phyloP scores from a whole-genome alignment of 2,797 vertebrate species.

The Simalia tracyae region DNA sequence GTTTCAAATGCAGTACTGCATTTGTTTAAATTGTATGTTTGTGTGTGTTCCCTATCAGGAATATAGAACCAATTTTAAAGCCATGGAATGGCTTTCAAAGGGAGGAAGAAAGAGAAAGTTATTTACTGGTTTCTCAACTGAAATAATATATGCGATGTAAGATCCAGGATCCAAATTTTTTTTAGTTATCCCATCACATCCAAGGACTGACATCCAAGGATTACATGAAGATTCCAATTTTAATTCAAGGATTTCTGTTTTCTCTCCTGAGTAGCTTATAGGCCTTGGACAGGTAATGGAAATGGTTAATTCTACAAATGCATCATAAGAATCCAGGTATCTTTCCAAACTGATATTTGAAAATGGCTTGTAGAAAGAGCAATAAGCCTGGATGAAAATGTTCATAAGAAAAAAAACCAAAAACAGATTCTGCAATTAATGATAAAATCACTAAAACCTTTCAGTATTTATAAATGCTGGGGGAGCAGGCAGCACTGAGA shows the following conservation, averaged over 20 bases:
- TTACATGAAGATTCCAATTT: not conserved
- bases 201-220: not conserved
- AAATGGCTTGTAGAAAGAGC: not conserved
- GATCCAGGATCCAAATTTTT: not conserved
- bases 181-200: not conserved
- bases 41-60: not conserved
- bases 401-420: not conserved
- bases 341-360: slow-evolving; percentile 36
- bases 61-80: not conserved
- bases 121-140: not conserved
- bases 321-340: not conserved
- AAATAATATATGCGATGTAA: not conserved
- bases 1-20: not conserved
- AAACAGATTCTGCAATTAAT: slow-evolving; percentile 49
- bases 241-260: not conserved
- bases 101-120: not conserved
- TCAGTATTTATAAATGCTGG: slow-evolving; percentile 44
- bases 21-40: not conserved
- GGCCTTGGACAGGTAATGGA: not conserved
- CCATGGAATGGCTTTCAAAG: not conserved
- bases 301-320: slow-evolving; percentile 8
- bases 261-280: not conserved
- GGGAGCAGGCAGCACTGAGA: not conserved
- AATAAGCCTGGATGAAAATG: not conserved
- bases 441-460: slow-evolving; percentile 57